phyloP scores from a whole-genome alignment of 2,113 vertebrate genomes.

The Zosterops borbonicus region DNA sequence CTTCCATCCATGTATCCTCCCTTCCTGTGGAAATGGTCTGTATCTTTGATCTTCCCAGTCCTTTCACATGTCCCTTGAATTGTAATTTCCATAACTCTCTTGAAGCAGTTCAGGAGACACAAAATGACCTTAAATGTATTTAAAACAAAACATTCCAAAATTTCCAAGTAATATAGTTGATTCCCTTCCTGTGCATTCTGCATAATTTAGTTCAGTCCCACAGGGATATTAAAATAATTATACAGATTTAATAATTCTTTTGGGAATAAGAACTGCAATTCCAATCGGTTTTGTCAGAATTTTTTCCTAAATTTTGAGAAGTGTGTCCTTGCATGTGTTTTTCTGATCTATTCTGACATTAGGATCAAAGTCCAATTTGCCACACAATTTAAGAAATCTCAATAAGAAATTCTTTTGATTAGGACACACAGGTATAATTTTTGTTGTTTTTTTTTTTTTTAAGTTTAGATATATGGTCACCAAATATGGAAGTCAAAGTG shows the following conservation, averaged over 20 bases:
- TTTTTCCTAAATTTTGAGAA: neutral
- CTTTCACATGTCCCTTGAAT: neutral
- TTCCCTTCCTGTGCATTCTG: neutral
- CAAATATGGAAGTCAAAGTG: neutral
- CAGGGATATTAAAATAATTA: neutral
- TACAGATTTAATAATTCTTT: neutral
- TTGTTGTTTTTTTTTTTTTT: neutral
- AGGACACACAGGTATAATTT: fast-evolving
- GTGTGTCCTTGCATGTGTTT: neutral
- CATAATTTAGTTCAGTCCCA: neutral
- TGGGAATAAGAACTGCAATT: neutral
- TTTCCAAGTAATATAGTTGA: neutral
- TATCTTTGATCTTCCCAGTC: neutral
- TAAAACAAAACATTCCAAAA: neutral
- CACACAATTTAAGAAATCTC: neutral
- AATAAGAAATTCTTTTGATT: neutral
- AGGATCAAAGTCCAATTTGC: neutral
- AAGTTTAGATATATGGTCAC: neutral
- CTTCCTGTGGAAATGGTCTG: neutral
- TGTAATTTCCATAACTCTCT: neutral
- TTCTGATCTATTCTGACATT: neutral
- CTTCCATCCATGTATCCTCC: neutral
- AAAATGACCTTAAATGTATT: neutral
- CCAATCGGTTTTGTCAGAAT: neutral
- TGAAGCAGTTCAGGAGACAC: neutral